phyloP scores from a whole-genome alignment of 1,140 invertebrate species.

The Dreissena rostriformis region DNA sequence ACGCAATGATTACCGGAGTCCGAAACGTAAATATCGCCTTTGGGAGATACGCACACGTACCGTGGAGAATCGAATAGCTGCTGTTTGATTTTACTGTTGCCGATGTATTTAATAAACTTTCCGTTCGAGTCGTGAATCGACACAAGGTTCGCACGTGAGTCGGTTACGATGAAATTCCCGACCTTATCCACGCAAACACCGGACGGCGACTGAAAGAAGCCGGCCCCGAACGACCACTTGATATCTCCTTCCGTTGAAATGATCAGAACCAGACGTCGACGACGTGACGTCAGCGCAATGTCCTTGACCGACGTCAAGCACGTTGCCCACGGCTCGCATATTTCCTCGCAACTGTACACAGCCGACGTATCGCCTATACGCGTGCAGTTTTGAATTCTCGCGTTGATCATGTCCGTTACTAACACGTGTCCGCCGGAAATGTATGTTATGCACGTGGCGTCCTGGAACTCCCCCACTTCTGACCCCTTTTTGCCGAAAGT shows the following conservation, averaged over 20 bases:
- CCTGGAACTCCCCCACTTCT: no score
- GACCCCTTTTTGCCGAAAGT: no score
- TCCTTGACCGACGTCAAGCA: conserved; percentile 31
- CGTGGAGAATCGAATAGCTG: no score
- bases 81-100: conserved; percentile 2
- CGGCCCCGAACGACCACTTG: conserved; percentile 43
- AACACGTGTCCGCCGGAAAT: no score
- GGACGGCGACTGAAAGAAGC: conserved; percentile 42
- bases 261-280: conserved; percentile 46
- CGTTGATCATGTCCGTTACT: no score
- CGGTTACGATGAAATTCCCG: conserved; percentile 53
- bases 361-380: no score
- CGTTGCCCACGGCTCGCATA: conserved; percentile 52
- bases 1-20: no score
- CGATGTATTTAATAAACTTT: conserved; percentile 29
- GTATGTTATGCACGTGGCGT: no score
- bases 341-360: conserved; percentile 33
- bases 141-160: conserved; percentile 37
- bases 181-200: conserved; percentile 36
- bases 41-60: conserved; percentile 55
- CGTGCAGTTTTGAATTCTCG: no score
- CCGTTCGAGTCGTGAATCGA: conserved; percentile 32
- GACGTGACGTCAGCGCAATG: conserved; percentile 41
- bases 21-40: no score
- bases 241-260: no score